A percentile compares a stretch with the other conserved stretches of the same genome.
phyloP scores from a whole-genome alignment of 1,140 invertebrate genomes.

The Scaptomyza graminum region DNA sequence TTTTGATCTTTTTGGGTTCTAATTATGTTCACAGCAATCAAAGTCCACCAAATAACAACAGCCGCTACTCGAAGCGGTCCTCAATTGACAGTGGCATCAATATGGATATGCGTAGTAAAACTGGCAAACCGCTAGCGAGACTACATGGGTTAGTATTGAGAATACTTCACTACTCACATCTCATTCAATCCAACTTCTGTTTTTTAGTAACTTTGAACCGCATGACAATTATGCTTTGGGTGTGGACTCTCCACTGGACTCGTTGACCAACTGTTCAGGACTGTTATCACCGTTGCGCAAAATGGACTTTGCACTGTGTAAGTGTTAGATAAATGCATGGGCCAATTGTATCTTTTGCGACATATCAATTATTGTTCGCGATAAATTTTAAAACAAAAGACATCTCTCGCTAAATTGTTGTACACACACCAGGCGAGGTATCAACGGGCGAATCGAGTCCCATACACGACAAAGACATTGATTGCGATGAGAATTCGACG shows the following conservation, averaged over 20 bases:
- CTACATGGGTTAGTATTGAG: slow-evolving; percentile 84
- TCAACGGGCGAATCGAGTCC: slow-evolving; percentile 87
- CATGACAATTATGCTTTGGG: slow-evolving; percentile 72
- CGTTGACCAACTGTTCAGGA: slow-evolving; percentile 61
- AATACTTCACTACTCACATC: neutral
- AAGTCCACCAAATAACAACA: slow-evolving; percentile 83
- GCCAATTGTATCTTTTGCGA: neutral
- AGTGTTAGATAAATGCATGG: slow-evolving; percentile 79
- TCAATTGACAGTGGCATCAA: slow-evolving; percentile 94
- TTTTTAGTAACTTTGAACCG: slow-evolving; percentile 60
- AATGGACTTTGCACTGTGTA: slow-evolving; percentile 90
- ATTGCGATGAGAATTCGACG: slow-evolving; percentile 85
- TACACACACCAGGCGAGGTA: slow-evolving; percentile 87
- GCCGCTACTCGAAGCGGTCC: slow-evolving; percentile 88
- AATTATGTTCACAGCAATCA: slow-evolving; percentile 62
- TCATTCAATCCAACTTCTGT: neutral
- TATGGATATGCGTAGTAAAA: slow-evolving; percentile 85
- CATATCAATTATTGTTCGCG: neutral
- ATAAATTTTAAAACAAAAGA: slow-evolving; percentile 7
- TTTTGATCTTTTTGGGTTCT: neutral
- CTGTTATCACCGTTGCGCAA: slow-evolving; percentile 84
- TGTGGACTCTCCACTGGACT: slow-evolving; percentile 84
- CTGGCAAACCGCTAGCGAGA: slow-evolving; percentile 78
- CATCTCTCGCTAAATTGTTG: slow-evolving; percentile 55
- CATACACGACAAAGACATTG: slow-evolving; percentile 89